Base-by-base conservation (phyloP, 1,140 invertebrate species). In the Drosophila varians region DNA sequence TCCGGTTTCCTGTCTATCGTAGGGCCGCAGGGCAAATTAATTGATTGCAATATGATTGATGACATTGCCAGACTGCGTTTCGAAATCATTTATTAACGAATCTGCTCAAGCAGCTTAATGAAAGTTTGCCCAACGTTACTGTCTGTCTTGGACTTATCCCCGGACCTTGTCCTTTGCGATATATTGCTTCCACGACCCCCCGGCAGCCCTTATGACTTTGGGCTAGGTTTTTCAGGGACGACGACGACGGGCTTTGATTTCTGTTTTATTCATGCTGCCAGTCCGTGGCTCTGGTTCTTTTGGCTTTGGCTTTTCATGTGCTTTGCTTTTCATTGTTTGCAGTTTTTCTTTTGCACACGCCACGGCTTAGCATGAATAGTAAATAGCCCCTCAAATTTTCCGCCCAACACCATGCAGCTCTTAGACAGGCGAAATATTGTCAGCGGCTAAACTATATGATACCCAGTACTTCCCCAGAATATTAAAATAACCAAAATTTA, bases 41-140 rank as follows among this genome's bases (percentile, higher is more conserved):
- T 83, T 86, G 79, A 83, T 83, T 74, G 79, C 78, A 78, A 78
- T 83, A 83, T 83, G 78, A 83, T 83, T 86, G 79, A 83, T 86
- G 75, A 66, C 80, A 83, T 75, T 71, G 75, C 34, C 75, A 45
- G 80, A 57, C 75, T 79, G 71, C 71, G 74, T 72, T 86, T 68
- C 61, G 54, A 46, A 66, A 79, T 84, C 80, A 83, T 75, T 83
- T 75, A 84, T 83, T 84, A 84, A 84, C 56, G 56, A 83, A 74
- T 72, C 76, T 83, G 47, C 74, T 72, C 65, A 73, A 82, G 72
- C 55, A 45, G 74, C 79, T 74, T 83, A 83, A 84, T 84, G 79
- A 83, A 65, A 84, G 74, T 82, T 82, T 83, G 62, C 42, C 49
- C 57, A 74, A 61, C 46, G 52, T 36, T 47, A 43, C 31, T 61